These are phyloP conservation scores for Pseudococcus longispinus DNA, from an alignment of 2,888 invertebrate species.

Conservation along the genomic window DNA sequence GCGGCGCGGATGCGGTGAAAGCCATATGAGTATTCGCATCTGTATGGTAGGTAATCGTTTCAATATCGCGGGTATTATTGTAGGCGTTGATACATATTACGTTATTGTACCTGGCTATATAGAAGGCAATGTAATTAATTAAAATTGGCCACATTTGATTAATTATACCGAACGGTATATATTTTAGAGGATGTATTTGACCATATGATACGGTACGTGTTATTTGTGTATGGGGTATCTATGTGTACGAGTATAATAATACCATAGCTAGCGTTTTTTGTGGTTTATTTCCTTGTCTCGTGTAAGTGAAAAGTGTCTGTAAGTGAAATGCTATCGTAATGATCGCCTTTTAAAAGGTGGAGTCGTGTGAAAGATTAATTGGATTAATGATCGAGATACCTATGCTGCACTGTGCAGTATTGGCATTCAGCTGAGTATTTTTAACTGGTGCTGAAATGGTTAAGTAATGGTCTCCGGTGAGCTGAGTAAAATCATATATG, in stretches of 20 bases:
- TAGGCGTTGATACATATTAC: neutral
- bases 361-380: slow-evolving; percentile 16
- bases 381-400: neutral
- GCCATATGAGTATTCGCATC: neutral
- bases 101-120: neutral
- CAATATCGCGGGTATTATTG: neutral
- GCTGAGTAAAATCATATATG: neutral
- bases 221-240: neutral
- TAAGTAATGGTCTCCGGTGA: neutral
- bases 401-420: neutral
- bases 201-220: neutral
- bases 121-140: slow-evolving; percentile 21
- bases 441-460: neutral
- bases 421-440: neutral
- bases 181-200: neutral
- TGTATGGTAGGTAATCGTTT: neutral
- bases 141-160: slow-evolving; percentile 8
- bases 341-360: neutral
- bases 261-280: neutral
- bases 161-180: neutral
- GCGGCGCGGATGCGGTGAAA: slow-evolving; percentile 8
- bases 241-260: neutral
- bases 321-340: neutral
- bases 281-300: neutral
- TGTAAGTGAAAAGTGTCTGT: neutral